A percentile compares a stretch with the other conserved stretches of the same genome.
These are phyloP conservation scores for Ailuropoda melanoleuca DNA, from an alignment of 2,113 vertebrate genomes.

Conservation along the genomic window DNA sequence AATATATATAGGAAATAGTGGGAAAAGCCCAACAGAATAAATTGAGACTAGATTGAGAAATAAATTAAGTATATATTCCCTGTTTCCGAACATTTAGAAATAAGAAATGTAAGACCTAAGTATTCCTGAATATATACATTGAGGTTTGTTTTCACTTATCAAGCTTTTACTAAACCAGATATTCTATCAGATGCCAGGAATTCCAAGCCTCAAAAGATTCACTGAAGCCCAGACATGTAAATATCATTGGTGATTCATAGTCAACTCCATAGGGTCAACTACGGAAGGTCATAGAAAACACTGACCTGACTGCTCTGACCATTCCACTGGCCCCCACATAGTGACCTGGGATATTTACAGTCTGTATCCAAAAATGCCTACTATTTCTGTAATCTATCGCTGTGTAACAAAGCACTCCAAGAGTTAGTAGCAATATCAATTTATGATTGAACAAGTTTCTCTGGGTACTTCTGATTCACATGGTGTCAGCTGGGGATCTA, in stretches of 20 bases:
- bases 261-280: neutral
- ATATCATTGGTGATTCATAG: neutral
- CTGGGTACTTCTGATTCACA: neutral
- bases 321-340: neutral
- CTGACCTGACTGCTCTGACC: neutral
- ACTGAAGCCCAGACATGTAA: neutral
- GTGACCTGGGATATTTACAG: neutral
- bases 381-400: neutral
- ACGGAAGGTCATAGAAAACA: neutral
- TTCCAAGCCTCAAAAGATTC: neutral
- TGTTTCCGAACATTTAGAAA: neutral
- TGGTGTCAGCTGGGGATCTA: neutral
- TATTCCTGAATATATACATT: neutral
- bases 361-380: neutral
- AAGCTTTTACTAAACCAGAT: neutral
- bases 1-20: neutral
- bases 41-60: neutral
- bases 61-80: neutral
- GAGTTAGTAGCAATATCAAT: neutral
- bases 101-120: neutral
- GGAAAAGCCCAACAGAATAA: neutral
- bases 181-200: neutral
- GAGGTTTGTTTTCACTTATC: neutral
- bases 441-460: neutral
- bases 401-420: neutral